phyloP scores from a whole-genome alignment of 2,888 invertebrate species.

The Hecatera dysodea region DNA sequence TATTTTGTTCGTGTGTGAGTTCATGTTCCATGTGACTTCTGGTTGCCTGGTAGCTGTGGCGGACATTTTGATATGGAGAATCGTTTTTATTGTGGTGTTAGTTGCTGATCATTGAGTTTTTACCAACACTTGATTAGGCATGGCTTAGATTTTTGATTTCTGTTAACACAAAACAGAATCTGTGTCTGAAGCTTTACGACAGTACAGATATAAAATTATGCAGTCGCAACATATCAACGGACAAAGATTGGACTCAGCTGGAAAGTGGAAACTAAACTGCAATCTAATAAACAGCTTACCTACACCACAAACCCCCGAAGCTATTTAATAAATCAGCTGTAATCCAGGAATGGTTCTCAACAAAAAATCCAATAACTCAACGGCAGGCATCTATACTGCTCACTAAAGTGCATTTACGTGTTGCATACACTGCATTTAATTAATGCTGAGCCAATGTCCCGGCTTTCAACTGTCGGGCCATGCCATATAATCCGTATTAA shows the following conservation, averaged over 20 bases:
- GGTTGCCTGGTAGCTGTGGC: slow-evolving; percentile 33
- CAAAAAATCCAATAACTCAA: slow-evolving; percentile 57
- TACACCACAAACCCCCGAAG: slow-evolving; percentile 16
- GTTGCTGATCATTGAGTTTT: slow-evolving; percentile 11
- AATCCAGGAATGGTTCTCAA: slow-evolving; percentile 29
- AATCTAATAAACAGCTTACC: slow-evolving; percentile 2
- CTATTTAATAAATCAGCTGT: slow-evolving; percentile 39
- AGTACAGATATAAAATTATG: neutral
- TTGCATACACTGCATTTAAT: slow-evolving; percentile 75
- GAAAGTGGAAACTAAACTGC: neutral
- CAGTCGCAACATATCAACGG: neutral
- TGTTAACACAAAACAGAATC: neutral
- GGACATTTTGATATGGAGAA: slow-evolving; percentile 8
- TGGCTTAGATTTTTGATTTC: neutral
- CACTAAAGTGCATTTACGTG: slow-evolving; percentile 75
- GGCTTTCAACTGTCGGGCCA: slow-evolving; percentile 68
- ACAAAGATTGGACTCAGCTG: neutral
- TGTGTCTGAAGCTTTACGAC: neutral
- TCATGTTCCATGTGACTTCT: slow-evolving; percentile 33
- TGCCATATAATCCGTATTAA: slow-evolving; percentile 70
- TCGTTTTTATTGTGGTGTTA: slow-evolving; percentile 15
- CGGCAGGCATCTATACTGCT: slow-evolving; percentile 57
- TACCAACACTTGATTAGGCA: neutral
- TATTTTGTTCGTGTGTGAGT: slow-evolving; percentile 43
- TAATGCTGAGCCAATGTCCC: slow-evolving; percentile 70